Evolutionary conservation across 2,113 vertebrate genomes (phyloP).

Genomic region (Spea bombifrons): DNA sequence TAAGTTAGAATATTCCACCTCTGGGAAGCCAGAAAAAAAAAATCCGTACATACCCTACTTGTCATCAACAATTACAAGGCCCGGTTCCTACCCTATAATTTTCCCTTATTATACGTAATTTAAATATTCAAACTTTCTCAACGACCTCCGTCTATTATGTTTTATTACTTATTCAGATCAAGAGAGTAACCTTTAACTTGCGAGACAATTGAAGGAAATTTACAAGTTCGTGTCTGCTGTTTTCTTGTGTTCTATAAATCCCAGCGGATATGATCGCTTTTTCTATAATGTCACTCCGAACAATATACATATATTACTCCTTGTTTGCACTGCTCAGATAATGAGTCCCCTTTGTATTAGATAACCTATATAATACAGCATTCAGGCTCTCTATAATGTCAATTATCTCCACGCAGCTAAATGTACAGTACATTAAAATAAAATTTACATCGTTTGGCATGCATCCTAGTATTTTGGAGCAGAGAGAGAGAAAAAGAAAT

Average conservation of each 20-base stretch:
- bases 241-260: constrained; percentile 76
- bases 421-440: constrained; percentile 72
- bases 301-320: constrained; percentile 77
- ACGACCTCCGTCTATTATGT: constrained; percentile 73
- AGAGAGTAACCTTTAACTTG: constrained; percentile 86
- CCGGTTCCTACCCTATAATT: constrained; percentile 74
- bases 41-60: neutral
- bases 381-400: constrained; percentile 67
- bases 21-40: neutral
- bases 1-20: neutral
- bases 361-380: constrained; percentile 72
- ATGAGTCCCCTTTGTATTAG: constrained; percentile 80
- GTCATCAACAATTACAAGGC: constrained; percentile 58
- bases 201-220: constrained; percentile 84
- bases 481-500: no score
- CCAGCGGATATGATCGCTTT: constrained; percentile 69
- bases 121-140: constrained; percentile 77
- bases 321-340: constrained; percentile 73
- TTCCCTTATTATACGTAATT: constrained; percentile 75
- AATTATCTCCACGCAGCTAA: constrained; percentile 74
- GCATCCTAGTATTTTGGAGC: constrained; percentile 61
- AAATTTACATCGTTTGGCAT: constrained; percentile 68
- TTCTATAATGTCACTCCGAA: constrained; percentile 73
- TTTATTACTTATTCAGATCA: constrained; percentile 84
- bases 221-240: constrained; percentile 82